phyloP scores from a whole-genome alignment of 2,113 vertebrate genomes.

The Cyprinodon brontotheroides region DNA sequence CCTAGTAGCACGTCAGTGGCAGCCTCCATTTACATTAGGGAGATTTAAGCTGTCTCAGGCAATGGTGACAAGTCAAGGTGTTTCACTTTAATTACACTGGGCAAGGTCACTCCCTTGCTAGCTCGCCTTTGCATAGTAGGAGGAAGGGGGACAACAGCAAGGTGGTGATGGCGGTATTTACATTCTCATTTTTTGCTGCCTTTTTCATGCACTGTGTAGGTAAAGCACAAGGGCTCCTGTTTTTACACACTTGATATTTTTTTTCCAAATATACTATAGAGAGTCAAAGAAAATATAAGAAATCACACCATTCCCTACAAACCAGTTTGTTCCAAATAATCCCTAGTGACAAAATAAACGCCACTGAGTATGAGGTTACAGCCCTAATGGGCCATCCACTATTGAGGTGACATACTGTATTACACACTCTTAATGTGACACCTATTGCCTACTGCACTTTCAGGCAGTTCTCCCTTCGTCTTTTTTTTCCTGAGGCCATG shows the following conservation, averaged over 20 bases:
- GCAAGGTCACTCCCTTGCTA: slow-evolving; percentile 82
- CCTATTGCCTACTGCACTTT: slow-evolving; percentile 69
- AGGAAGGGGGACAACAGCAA: slow-evolving; percentile 49
- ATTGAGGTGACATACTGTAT: slow-evolving; percentile 75
- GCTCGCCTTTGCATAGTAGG: slow-evolving; percentile 66
- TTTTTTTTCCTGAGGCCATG: slow-evolving; percentile 68
- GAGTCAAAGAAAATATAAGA: slow-evolving; percentile 28
- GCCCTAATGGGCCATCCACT: slow-evolving; percentile 69
- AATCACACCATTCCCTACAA: slow-evolving; percentile 39
- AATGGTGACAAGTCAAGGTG: slow-evolving; percentile 86
- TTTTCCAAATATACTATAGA: slow-evolving; percentile 37
- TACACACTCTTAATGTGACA: slow-evolving; percentile 75
- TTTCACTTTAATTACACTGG: slow-evolving; percentile 86
- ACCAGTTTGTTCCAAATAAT: slow-evolving; percentile 74
- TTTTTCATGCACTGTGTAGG: slow-evolving; percentile 34
- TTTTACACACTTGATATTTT: slow-evolving; percentile 24
- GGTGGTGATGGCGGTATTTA: slow-evolving; percentile 58
- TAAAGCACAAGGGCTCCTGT: slow-evolving; percentile 22
- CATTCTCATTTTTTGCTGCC: slow-evolving; percentile 60
- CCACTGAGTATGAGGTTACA: slow-evolving; percentile 63
- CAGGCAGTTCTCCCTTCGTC: slow-evolving; percentile 60
- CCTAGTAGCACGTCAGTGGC: slow-evolving; percentile 75
- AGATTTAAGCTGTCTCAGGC: slow-evolving; percentile 86
- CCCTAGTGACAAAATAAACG: slow-evolving; percentile 78
- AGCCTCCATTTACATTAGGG: slow-evolving; percentile 84